phyloP scores from a whole-genome alignment of 1,140 invertebrate species.

The Apis florea region DNA sequence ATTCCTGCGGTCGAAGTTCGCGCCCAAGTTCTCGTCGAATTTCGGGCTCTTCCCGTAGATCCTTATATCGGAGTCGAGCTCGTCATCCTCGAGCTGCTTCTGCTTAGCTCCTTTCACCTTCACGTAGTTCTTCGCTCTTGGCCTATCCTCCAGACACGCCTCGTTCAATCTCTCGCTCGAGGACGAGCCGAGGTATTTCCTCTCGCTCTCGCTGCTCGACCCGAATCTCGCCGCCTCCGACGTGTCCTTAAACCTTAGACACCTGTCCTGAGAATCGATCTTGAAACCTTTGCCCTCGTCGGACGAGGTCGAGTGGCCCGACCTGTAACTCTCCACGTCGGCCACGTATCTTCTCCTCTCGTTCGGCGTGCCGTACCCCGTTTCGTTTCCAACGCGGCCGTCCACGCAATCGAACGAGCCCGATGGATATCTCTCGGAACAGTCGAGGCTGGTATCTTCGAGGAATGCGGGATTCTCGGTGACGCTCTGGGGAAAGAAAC shows the following conservation, averaged over 20 bases:
- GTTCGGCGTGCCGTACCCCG: conserved; percentile 49
- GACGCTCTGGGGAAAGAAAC: conserved; percentile 74
- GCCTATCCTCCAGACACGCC: conserved; percentile 56
- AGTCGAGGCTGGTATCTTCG: conserved; percentile 68
- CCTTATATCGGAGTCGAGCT: conserved; percentile 72
- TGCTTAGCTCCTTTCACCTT: conserved; percentile 73
- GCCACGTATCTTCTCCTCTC: conserved; percentile 54
- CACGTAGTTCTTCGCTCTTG: conserved; percentile 64
- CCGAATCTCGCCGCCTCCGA: conserved; percentile 68
- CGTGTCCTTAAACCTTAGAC: conserved; percentile 60
- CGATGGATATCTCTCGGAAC: conserved; percentile 63
- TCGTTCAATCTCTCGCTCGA: conserved; percentile 73
- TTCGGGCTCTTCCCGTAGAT: conserved; percentile 79
- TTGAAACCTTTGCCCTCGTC: conserved; percentile 70
- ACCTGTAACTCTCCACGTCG: conserved; percentile 57
- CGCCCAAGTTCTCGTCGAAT: conserved; percentile 75
- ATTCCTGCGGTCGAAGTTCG: conserved; percentile 57
- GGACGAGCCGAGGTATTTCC: conserved; percentile 66
- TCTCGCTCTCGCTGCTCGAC: conserved; percentile 73
- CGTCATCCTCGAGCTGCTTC: conserved; percentile 75
- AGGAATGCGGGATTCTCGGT: conserved; percentile 62
- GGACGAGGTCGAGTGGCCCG: conserved; percentile 70
- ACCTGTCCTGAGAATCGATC: conserved; percentile 53
- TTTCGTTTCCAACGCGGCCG: conserved; percentile 60
- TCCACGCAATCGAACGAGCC: conserved; percentile 73